Evolutionary conservation across 2,797 vertebrate species (phyloP).

Genomic region (Trichosurus vulpecula): DNA sequence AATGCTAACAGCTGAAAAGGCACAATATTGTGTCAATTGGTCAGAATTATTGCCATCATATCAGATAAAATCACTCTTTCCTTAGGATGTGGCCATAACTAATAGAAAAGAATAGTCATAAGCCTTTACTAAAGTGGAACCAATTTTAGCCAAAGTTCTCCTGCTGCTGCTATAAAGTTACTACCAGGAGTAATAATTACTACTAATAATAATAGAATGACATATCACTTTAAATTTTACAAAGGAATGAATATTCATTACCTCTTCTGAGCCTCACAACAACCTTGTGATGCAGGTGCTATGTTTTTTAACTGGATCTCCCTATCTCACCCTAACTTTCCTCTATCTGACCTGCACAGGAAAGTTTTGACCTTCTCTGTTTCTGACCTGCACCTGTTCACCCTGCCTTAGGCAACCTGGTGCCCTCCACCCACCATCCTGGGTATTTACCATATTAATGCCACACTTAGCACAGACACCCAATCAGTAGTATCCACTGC

Average conservation of each 20-base stretch:
- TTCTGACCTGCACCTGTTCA: neutral
- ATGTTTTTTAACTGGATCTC: neutral
- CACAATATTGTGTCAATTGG: neutral
- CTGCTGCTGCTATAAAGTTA: neutral
- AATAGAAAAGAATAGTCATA: neutral
- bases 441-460: neutral
- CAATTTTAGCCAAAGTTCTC: neutral
- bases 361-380: neutral
- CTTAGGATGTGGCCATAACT: neutral
- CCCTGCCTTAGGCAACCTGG: neutral
- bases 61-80: neutral
- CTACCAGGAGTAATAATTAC: neutral
- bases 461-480: neutral
- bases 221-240: neutral
- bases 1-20: neutral
- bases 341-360: neutral
- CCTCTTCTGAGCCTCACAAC: neutral
- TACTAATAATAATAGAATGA: neutral
- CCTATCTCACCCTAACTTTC: neutral
- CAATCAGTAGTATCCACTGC: neutral
- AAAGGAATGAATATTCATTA: neutral
- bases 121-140: neutral
- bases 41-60: neutral
- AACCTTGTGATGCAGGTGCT: neutral
- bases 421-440: neutral